Evolutionary conservation across 1,140 invertebrate genomes (phyloP).

Genomic region (Drosophila repletoides): DNA sequence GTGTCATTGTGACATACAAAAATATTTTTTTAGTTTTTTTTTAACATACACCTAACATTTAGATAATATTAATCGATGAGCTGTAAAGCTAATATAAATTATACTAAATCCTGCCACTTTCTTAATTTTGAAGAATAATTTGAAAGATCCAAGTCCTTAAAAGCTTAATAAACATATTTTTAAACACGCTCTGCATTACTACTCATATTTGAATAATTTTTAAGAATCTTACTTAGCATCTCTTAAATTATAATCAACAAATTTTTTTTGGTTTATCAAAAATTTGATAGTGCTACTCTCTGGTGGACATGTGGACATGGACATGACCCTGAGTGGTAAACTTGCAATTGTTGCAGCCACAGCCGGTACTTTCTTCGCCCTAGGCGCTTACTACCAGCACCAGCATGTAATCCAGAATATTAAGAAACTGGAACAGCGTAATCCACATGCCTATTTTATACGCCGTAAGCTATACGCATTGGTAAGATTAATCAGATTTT

Average conservation of each 20-base stretch:
- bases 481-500: conserved; percentile 23
- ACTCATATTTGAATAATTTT: neutral
- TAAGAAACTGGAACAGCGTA: conserved; percentile 44
- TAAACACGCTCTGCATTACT: too few relatives aligned
- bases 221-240: neutral
- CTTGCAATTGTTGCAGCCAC: conserved; percentile 54
- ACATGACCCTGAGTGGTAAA: conserved; percentile 36
- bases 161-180: too few relatives aligned
- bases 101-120: too few relatives aligned
- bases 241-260: neutral
- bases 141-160: too few relatives aligned
- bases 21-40: too few relatives aligned
- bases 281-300: neutral
- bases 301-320: conserved; percentile 30
- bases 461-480: conserved; percentile 55
- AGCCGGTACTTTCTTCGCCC: conserved; percentile 60
- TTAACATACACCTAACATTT: too few relatives aligned
- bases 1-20: too few relatives aligned
- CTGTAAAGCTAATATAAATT: too few relatives aligned
- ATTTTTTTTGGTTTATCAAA: conserved; percentile 2
- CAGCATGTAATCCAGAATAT: conserved; percentile 60
- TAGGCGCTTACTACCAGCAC: conserved; percentile 71
- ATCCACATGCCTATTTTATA: conserved; percentile 65
- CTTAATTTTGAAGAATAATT: too few relatives aligned
- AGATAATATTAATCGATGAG: too few relatives aligned